Evolutionary conservation across 2,888 invertebrate species (phyloP).

Genomic region (Bursaphelenchus okinawaensis): DNA sequence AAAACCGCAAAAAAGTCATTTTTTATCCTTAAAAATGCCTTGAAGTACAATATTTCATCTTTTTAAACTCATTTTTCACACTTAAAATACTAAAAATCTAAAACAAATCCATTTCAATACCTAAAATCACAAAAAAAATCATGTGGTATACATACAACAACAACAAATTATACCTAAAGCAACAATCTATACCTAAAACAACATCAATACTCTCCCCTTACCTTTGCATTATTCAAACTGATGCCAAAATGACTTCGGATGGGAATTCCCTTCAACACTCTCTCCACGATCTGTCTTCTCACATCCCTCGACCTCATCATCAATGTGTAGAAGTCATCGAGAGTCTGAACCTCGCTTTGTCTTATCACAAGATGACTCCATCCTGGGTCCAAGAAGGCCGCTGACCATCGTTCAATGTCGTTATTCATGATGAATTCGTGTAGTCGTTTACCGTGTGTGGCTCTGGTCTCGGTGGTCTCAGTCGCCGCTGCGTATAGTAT

Average conservation of each 20-base stretch:
- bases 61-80: too few relatives aligned
- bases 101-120: too few relatives aligned
- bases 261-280: constrained; percentile 56
- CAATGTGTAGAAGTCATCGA: constrained; percentile 56
- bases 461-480: constrained; percentile 40
- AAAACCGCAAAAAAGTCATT: too few relatives aligned
- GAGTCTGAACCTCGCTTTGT: constrained; percentile 33
- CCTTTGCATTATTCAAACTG: constrained; percentile 52
- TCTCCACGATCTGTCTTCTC: constrained; percentile 54
- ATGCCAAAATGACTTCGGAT: constrained; percentile 53
- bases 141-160: too few relatives aligned
- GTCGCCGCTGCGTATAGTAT: constrained; percentile 46
- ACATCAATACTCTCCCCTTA: not conserved
- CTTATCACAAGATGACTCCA: constrained; percentile 43
- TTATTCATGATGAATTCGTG: constrained; percentile 56
- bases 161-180: too few relatives aligned
- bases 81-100: too few relatives aligned
- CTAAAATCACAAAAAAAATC: too few relatives aligned
- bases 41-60: too few relatives aligned
- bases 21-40: too few relatives aligned
- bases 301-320: constrained; percentile 56
- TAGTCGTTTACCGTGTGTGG: constrained; percentile 40
- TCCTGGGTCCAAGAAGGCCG: constrained; percentile 52
- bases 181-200: too few relatives aligned
- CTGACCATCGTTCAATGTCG: constrained; percentile 47